A percentile compares a stretch with the other conserved stretches of the same genome.
phyloP scores from a whole-genome alignment of 2,113 vertebrate species.

The Oreochromis tanganicae region DNA sequence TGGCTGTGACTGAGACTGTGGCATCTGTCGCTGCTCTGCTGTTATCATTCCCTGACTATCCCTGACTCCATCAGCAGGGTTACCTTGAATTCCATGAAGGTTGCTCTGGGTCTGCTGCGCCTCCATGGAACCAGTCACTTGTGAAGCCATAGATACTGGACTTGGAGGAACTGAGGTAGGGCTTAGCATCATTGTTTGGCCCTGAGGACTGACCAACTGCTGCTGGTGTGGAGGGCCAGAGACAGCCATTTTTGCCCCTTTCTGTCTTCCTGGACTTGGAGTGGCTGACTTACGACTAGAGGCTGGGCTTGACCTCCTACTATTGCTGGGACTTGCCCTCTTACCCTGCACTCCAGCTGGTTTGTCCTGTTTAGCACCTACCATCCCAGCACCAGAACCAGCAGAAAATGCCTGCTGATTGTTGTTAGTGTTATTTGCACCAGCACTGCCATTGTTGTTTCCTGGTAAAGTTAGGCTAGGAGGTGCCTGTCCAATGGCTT shows the following conservation, averaged over 20 bases:
- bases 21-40: constrained; percentile 74
- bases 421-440: constrained; percentile 63
- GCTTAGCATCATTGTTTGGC: constrained; percentile 79
- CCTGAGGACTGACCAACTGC: constrained; percentile 76
- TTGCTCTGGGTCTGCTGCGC: constrained; percentile 73
- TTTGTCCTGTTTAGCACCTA: constrained; percentile 83
- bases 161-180: constrained; percentile 74
- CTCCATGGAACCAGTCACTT: constrained; percentile 55
- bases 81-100: constrained; percentile 60
- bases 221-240: constrained; percentile 76
- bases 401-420: constrained; percentile 62
- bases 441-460: constrained; percentile 56
- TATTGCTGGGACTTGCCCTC: constrained; percentile 92
- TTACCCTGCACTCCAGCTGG: constrained; percentile 81
- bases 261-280: constrained; percentile 93
- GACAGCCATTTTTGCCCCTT: constrained; percentile 82
- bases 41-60: constrained; percentile 70
- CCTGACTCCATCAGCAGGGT: constrained; percentile 73
- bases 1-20: constrained; percentile 52
- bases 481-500: constrained; percentile 96
- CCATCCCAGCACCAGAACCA: constrained; percentile 28
- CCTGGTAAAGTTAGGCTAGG: constrained; percentile 75
- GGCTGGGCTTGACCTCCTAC: constrained; percentile 89
- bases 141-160: constrained; percentile 72
- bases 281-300: constrained; percentile 88